Evolutionary conservation across 35 echinoderm and acorn worm genomes (phyloP).

Genomic region (Heliocidaris erythrogramma): DNA sequence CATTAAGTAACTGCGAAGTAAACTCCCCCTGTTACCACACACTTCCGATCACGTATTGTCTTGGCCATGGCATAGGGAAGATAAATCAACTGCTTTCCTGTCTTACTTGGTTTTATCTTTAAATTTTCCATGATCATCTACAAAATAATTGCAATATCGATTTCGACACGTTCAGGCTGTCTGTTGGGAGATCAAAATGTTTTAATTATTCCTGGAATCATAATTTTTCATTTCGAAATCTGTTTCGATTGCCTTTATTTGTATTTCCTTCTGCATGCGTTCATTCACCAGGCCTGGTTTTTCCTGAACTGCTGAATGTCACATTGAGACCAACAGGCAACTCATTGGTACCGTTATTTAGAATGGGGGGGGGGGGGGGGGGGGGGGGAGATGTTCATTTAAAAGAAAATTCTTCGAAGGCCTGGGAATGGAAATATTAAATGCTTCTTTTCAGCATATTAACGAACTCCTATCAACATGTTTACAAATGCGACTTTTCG

Average conservation of each 20-base stretch:
- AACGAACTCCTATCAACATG: no score
- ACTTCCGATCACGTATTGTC: background rate
- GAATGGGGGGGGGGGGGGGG: no score
- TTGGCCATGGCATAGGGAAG: background rate
- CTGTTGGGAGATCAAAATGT: background rate
- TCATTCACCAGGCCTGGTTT: background rate
- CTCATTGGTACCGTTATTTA: no score
- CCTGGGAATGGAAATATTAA: no score
- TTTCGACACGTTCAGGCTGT: background rate
- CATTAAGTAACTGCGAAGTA: background rate
- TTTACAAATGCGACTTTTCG: no score
- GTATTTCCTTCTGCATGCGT: background rate
- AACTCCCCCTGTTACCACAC: background rate
- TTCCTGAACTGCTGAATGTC: background rate
- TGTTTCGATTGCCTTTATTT: no score
- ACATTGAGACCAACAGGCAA: background rate
- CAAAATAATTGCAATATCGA: background rate
- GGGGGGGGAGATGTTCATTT: no score
- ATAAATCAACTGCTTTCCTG: background rate
- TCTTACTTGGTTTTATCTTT: background rate
- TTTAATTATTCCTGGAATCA: background rate
- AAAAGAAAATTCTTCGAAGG: no score
- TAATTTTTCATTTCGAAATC: background rate
- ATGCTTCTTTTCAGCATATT: no score
- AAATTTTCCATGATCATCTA: background rate